Evolutionary conservation across 2,113 vertebrate species (phyloP), one percentile per base, ranked within the genome.

Genomic region (Protomyctophum bolini): DNA sequence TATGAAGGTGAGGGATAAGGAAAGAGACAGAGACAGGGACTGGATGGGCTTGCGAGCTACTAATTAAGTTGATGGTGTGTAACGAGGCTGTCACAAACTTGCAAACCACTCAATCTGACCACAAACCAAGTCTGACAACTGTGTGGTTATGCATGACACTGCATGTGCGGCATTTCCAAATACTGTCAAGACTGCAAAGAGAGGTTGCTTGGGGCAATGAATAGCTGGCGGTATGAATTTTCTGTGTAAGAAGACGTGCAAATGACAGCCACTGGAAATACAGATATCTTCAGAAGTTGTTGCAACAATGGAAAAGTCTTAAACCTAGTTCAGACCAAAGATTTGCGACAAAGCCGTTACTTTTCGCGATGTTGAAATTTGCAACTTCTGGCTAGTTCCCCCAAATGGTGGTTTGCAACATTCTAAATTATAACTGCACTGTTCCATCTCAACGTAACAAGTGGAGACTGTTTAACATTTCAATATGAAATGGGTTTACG

Each of bases 1-100:
- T 98, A 98, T 12, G 96, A 98, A 96, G 97, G 96, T 98, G 79
- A 92, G 90, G 14, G 48, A 8, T 8, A 33, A 73, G 21, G 2
- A 58, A 33, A n/a, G 46, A 15, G 50, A 52, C 2, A n/a, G 46
- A 15, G 50, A 52, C 2, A 11, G 46, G 29, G 46, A 50, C n/a
- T 28, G 63, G 46, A 50, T 21, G 10, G 10, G 45, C 56, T n/a
- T 45, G 12, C 10, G 10, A 2, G 1, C 47, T 49, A 21, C 58
- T 62, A 64, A 64, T 10, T 33, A 58, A 0, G 6, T 47, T 46
- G 3, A 59, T 11, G 3, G 7, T 50, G 11, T 59, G 4, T 63
- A 63, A 14, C 14, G 0, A 29, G 52, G 28, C 9, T 0, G 4
- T 48, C 59, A 45, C 33, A 60, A 49, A 68, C 6, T 10, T 47